Evolutionary conservation across 2,113 vertebrate genomes (phyloP).

Genomic region (Hemicordylus capensis): DNA sequence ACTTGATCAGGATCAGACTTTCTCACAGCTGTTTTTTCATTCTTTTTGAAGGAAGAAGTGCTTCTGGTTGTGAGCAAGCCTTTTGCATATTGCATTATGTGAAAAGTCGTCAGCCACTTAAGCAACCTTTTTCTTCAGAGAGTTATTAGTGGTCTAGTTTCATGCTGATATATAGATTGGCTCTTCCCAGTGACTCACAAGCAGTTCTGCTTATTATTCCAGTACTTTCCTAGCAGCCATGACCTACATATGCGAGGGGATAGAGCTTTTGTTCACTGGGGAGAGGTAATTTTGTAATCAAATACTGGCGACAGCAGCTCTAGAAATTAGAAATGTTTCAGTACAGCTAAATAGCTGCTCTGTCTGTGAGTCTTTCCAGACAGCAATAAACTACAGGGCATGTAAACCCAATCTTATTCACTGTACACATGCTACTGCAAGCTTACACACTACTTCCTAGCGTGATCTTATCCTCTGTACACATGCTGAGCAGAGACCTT

Average conservation of each 20-base stretch:
- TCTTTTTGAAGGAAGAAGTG: too few species aligned
- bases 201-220: not conserved
- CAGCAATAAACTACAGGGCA: too few species aligned
- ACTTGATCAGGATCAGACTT: too few species aligned
- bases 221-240: not conserved
- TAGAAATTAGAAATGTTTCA: not conserved
- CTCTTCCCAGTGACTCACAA: not conserved
- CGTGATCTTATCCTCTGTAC: too few species aligned
- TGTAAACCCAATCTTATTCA: too few species aligned
- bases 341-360: not conserved
- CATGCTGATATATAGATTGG: not conserved
- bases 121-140: not conserved
- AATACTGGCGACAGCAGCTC: not conserved
- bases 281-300: not conserved
- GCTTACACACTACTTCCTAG: too few species aligned
- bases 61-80: not conserved
- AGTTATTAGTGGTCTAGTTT: not conserved
- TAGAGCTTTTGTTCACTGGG: not conserved
- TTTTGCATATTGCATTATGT: not conserved
- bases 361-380: too few species aligned
- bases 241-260: not conserved
- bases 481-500: too few species aligned
- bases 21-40: too few species aligned
- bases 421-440: too few species aligned
- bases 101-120: not conserved